phyloP scores from a whole-genome alignment of 2,113 vertebrate genomes.

The Pica pica region DNA sequence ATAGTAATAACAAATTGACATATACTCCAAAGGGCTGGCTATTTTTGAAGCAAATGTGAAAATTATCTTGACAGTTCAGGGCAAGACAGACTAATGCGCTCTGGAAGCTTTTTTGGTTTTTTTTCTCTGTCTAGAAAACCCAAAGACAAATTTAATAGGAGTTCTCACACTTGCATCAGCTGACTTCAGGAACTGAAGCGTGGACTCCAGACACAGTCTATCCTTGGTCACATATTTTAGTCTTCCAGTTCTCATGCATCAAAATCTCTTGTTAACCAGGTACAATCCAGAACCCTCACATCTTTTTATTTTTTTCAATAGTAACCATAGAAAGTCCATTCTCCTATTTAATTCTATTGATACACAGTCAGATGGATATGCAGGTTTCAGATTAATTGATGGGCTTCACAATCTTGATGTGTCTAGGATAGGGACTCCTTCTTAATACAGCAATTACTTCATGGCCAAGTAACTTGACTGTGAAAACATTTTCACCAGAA shows the following conservation, averaged over 20 bases:
- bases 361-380: not conserved
- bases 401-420: not conserved
- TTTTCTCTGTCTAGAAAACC: not conserved
- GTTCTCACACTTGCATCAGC: not conserved
- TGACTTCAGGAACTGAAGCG: not conserved
- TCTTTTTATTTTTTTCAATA: not conserved
- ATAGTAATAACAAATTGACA: not conserved
- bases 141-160: not conserved
- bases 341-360: not conserved
- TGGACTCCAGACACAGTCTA: not conserved
- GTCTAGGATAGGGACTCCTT: not conserved
- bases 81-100: not conserved
- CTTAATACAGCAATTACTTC: not conserved
- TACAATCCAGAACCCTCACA: not conserved
- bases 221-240: not conserved
- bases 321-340: not conserved
- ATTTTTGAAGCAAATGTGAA: not conserved
- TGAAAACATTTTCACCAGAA: constrained; percentile 23
- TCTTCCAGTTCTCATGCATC: not conserved
- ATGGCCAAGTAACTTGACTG: not conserved
- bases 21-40: not conserved
- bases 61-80: not conserved
- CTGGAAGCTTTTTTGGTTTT: not conserved
- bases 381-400: not conserved
- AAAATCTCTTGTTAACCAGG: not conserved